phyloP scores from a whole-genome alignment of 2,113 vertebrate species.

The Cranoglanis bouderius region DNA sequence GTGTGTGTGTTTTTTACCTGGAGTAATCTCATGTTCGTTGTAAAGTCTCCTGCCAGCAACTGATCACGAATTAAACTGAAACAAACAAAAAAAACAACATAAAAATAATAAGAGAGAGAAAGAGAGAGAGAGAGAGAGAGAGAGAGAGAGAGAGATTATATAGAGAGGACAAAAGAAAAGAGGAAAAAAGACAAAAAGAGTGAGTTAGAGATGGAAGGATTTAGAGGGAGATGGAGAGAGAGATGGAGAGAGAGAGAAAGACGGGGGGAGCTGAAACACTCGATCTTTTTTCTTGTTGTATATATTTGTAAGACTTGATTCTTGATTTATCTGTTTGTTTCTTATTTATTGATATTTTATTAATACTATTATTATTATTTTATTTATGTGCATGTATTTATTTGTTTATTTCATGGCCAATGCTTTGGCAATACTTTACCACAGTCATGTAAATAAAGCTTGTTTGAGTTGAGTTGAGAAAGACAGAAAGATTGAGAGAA shows the following conservation, averaged over 20 bases:
- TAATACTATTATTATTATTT: too few relatives aligned
- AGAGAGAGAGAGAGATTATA: neutral
- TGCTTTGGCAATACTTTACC: too few relatives aligned
- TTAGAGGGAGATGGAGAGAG: too few relatives aligned
- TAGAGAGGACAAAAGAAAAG: neutral
- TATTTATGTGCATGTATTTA: too few relatives aligned
- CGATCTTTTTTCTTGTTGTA: too few relatives aligned
- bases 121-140: neutral
- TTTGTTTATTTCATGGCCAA: too few relatives aligned
- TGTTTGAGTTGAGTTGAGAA: too few relatives aligned
- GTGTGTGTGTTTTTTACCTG: slow-evolving; percentile 76
- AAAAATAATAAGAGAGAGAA: neutral
- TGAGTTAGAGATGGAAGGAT: neutral
- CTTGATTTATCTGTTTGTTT: too few relatives aligned
- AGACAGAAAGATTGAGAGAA: neutral
- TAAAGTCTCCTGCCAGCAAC: slow-evolving; percentile 92
- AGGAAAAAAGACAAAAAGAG: neutral
- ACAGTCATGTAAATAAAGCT: too few relatives aligned
- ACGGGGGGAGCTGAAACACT: accelerated
- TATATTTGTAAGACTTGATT: too few relatives aligned
- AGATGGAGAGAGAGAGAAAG: neutral
- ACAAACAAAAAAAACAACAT: neutral
- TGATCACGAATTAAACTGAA: slow-evolving; percentile 89
- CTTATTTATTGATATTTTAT: too few relatives aligned
- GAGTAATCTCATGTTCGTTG: slow-evolving; percentile 92